A percentile compares a stretch with the other conserved stretches of the same genome.
Evolutionary conservation across 2,888 invertebrate species (phyloP).

Genomic region (Lampropteryx suffumata): DNA sequence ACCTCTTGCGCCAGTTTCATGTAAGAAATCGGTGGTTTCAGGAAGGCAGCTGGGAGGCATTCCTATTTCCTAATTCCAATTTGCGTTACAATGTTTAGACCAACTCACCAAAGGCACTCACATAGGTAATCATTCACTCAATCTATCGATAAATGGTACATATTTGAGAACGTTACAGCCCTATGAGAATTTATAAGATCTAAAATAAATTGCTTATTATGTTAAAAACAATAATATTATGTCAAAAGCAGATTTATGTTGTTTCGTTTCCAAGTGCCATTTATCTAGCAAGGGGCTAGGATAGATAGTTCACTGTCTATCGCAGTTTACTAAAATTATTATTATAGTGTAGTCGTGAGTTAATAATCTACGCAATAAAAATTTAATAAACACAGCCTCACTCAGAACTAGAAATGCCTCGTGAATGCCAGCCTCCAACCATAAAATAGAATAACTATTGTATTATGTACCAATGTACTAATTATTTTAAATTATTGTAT

Average conservation of each 20-base stretch:
- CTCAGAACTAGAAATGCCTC: conserved; percentile 34
- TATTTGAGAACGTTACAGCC: background rate
- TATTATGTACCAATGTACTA: conserved; percentile 58
- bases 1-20: conserved; percentile 55
- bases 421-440: conserved; percentile 48
- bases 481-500: conserved; percentile 78
- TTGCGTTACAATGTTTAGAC: conserved; percentile 21
- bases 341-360: too few species aligned
- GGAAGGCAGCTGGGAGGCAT: conserved; percentile 48
- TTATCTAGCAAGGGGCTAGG: conserved; percentile 12
- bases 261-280: conserved; percentile 9
- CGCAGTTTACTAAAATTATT: too few species aligned
- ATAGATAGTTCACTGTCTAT: too few species aligned
- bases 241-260: background rate
- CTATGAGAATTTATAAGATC: too few species aligned
- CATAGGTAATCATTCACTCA: conserved; percentile 14
- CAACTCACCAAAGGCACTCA: conserved; percentile 22
- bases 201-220: too few species aligned
- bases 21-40: conserved; percentile 37
- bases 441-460: conserved; percentile 50
- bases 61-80: conserved; percentile 27
- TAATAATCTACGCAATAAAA: conserved; percentile 15
- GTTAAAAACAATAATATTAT: too few species aligned
- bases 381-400: conserved; percentile 12
- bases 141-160: conserved; percentile 6